Evolutionary conservation across 2,888 invertebrate genomes (phyloP).

Genomic region (Stenodema calcarata): DNA sequence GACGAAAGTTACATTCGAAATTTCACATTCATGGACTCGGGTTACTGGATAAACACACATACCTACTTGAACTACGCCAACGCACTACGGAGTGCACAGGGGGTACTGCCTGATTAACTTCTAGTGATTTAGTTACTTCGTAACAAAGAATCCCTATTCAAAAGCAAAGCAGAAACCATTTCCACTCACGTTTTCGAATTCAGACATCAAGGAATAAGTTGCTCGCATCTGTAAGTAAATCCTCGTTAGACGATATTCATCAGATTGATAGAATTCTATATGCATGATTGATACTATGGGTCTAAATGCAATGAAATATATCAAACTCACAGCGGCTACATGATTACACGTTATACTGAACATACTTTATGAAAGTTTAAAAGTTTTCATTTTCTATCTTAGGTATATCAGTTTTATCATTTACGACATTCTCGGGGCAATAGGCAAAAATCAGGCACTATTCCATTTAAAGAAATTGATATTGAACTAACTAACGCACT

Average conservation of each 20-base stretch:
- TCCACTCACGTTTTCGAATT: neutral
- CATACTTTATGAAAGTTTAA: too few relatives aligned
- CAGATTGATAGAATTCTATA: too few relatives aligned
- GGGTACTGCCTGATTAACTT: neutral
- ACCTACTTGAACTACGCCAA: neutral
- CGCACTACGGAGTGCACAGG: neutral
- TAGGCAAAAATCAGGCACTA: too few relatives aligned
- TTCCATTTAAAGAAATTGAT: too few relatives aligned
- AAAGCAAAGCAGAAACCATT: neutral
- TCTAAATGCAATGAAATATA: too few relatives aligned
- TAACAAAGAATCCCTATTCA: neutral
- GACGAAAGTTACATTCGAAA: neutral
- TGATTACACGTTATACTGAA: too few relatives aligned
- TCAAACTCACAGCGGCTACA: too few relatives aligned
- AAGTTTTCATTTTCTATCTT: too few relatives aligned
- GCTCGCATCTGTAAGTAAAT: neutral
- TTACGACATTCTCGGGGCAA: too few relatives aligned
- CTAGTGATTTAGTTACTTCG: neutral
- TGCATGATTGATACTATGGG: too few relatives aligned
- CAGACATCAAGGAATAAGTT: neutral
- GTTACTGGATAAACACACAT: neutral
- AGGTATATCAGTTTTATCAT: too few relatives aligned
- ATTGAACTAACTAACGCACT: too few relatives aligned
- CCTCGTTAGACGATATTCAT: neutral
- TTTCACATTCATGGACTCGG: neutral